A percentile compares a stretch with the other conserved stretches of the same genome.
Conservation (phyloP, 2,888 invertebrate species). For the Caenorhabditis imperialis region DNA sequence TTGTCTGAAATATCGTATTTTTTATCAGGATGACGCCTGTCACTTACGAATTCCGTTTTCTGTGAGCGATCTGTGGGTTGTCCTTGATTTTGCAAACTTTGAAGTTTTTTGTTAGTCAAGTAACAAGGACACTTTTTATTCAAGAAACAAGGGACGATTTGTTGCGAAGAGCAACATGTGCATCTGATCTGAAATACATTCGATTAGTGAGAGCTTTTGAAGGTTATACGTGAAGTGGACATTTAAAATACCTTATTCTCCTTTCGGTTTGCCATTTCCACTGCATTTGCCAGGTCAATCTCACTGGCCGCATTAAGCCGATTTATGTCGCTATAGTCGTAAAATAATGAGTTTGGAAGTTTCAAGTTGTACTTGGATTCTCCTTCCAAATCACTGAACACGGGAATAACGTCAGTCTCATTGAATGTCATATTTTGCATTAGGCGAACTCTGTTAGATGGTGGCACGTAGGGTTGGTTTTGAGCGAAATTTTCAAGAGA, state of each 20-base stretch:
- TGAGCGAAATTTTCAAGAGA: no score
- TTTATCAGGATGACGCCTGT: no score
- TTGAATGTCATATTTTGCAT: conserved; percentile 16
- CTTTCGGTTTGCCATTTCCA: neutral
- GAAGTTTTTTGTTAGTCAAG: conserved; percentile 7
- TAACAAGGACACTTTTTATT: conserved; percentile 27
- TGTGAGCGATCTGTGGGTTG: neutral
- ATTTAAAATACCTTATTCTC: conserved; percentile 1
- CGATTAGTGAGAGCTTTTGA: neutral
- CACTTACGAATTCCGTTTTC: conserved; percentile 21
- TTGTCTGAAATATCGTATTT: conserved; percentile 29
- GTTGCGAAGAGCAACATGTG: neutral
- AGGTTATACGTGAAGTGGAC: neutral
- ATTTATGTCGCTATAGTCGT: conserved; percentile 9
- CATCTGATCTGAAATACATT: conserved; percentile 29
- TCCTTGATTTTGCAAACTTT: conserved; percentile 11
- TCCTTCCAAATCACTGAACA: conserved; percentile 1
- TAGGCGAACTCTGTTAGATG: neutral
- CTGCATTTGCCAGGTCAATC: neutral
- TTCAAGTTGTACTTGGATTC: neutral
- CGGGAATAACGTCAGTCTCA: conserved; percentile 3
- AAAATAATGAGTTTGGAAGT: neutral
- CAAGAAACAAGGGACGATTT: conserved; percentile 14
- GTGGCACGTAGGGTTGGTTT: conserved; percentile 2
- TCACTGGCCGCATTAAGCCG: neutral